Percentiles rank a stretch among this genome's conserved stretches.
Evolutionary conservation across 1,140 invertebrate species (phyloP).

Genomic region (Cheumatopsyche charites): DNA sequence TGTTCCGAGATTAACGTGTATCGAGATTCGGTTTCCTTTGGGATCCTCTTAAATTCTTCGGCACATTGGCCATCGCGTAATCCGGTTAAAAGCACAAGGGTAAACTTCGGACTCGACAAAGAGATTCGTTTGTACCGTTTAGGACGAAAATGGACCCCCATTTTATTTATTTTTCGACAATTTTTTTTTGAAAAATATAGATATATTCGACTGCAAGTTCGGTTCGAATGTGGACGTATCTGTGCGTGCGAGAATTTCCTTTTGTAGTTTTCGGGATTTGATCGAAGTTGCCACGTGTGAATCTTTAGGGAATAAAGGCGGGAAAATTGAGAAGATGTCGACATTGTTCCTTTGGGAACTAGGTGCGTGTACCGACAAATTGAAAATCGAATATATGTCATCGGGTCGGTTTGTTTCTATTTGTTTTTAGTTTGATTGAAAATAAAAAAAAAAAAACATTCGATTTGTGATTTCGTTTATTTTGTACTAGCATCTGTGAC

Average conservation of each 20-base stretch:
- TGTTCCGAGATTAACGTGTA: no score
- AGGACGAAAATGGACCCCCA: no score
- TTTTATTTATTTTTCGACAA: no score
- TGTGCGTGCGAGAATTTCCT: no score
- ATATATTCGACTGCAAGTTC: no score
- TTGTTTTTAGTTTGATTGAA: neutral
- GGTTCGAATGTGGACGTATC: no score
- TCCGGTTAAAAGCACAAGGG: conserved; percentile 31
- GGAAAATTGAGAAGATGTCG: conserved; percentile 31
- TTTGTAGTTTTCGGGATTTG: conserved; percentile 4
- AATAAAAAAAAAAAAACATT: no score
- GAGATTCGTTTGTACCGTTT: neutral
- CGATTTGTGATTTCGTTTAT: no score
- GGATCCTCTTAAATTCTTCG: conserved; percentile 45
- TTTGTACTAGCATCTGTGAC: no score
- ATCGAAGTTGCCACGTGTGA: conserved; percentile 23
- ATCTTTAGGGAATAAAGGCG: conserved; percentile 10
- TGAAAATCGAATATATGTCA: conserved; percentile 5
- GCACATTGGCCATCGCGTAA: conserved; percentile 29
- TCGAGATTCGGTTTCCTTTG: no score
- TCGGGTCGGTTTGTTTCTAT: neutral
- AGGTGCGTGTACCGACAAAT: conserved; percentile 5
- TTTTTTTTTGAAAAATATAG: no score
- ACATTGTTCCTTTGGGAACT: conserved; percentile 27
- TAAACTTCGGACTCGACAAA: no score